Conservation (phyloP, 2,113 vertebrate species). For the Passer domesticus region DNA sequence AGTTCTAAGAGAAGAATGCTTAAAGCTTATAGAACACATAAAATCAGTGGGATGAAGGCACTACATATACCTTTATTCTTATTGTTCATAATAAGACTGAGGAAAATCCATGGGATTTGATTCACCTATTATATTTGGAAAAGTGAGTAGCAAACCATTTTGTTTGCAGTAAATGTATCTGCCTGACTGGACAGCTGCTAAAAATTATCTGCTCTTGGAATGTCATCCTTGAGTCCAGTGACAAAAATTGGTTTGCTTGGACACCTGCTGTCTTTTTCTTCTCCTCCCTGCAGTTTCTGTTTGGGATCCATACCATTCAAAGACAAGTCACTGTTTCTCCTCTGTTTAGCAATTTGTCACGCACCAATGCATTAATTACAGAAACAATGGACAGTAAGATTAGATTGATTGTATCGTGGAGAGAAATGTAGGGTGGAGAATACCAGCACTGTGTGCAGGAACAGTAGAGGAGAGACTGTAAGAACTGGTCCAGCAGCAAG, state of each 20-base stretch:
- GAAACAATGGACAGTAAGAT: slow-evolving; percentile 53
- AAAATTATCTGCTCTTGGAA: neutral
- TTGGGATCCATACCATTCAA: neutral
- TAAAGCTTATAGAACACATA: neutral
- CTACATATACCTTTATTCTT: neutral
- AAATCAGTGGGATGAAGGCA: neutral
- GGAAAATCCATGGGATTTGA: neutral
- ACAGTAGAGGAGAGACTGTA: neutral
- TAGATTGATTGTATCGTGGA: neutral
- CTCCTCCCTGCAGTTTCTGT: neutral
- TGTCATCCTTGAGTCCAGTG: neutral
- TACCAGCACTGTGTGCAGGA: neutral
- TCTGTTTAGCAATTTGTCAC: slow-evolving; percentile 8
- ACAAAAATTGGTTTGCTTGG: neutral
- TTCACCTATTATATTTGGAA: neutral
- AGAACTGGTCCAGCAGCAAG: neutral
- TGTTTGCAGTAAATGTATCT: neutral
- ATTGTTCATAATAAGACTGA: neutral
- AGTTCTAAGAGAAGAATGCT: neutral
- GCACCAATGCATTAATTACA: slow-evolving; percentile 36
- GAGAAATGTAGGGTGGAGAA: neutral
- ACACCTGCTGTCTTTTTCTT: slow-evolving; percentile 36
- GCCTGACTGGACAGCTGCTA: neutral
- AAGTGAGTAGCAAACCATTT: neutral
- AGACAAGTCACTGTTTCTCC: neutral